Conservation (phyloP, 1,140 invertebrate genomes). For the Eupristina koningsbergeri region DNA sequence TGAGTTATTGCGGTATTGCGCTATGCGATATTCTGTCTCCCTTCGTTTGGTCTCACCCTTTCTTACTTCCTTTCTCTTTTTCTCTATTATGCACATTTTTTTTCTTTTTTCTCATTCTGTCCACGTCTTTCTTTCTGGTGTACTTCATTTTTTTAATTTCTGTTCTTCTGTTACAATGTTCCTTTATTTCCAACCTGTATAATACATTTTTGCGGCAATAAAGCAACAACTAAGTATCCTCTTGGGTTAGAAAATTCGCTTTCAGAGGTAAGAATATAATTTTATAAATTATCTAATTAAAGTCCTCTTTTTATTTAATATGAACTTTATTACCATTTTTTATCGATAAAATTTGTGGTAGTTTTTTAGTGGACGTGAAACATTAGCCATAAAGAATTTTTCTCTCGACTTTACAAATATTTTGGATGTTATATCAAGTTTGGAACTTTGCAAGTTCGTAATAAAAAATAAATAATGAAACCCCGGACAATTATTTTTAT, state of each 20-base stretch:
- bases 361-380: too few relatives aligned
- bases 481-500: neutral
- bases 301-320: neutral
- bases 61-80: conserved; percentile 5
- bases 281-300: neutral
- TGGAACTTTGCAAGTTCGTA: neutral
- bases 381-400: too few relatives aligned
- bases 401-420: too few relatives aligned
- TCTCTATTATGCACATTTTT: conserved; percentile 26
- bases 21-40: conserved; percentile 29
- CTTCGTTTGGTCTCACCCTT: conserved; percentile 6
- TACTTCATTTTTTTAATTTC: conserved; percentile 19
- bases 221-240: conserved; percentile 20
- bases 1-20: conserved; percentile 43
- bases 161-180: neutral
- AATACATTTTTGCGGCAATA: conserved; percentile 15
- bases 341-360: neutral
- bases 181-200: neutral
- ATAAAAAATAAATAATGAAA: neutral
- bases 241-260: neutral
- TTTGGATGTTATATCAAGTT: neutral
- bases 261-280: neutral
- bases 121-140: conserved; percentile 24
- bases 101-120: conserved; percentile 9
- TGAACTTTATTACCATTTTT: neutral